phyloP scores from a whole-genome alignment of 2,888 invertebrate genomes.

The Monoplex corrugatus region DNA sequence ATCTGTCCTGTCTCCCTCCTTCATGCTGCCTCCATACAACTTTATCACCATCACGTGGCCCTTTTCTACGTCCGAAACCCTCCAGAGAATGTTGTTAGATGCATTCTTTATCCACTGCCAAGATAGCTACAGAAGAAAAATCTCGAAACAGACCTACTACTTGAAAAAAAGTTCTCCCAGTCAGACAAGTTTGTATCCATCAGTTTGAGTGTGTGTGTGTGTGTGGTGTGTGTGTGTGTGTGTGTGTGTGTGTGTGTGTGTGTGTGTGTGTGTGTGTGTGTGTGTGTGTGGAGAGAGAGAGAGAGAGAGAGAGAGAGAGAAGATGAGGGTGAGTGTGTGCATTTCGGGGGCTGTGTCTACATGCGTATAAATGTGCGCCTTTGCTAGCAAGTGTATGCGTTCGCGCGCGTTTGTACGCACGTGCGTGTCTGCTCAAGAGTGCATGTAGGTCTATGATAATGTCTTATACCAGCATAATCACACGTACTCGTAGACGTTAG shows the following conservation, averaged over 20 bases:
- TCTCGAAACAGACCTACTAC: not conserved
- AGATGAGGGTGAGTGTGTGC: no score
- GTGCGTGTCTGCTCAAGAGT: no score
- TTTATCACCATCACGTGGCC: not conserved
- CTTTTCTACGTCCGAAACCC: conserved; percentile 24
- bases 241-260: conserved; percentile 26
- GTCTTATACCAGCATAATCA: no score
- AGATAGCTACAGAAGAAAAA: not conserved
- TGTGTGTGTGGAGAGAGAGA: not conserved
- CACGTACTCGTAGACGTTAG: no score
- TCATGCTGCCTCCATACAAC: not conserved
- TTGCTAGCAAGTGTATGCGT: no score
- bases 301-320: no score
- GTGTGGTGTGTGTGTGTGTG: conserved; percentile 31
- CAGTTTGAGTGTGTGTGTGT: not conserved
- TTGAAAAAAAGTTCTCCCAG: no score
- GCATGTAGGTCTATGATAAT: no score
- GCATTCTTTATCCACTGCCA: conserved; percentile 28
- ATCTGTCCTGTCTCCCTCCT: no score
- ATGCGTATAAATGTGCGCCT: no score
- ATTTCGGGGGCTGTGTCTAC: no score
- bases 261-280: not conserved
- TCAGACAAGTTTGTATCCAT: not conserved
- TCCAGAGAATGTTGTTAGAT: conserved; percentile 25
- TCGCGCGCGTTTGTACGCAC: no score